Conservation (phyloP, 2,113 vertebrate species). For the Mastomys coucha region DNA sequence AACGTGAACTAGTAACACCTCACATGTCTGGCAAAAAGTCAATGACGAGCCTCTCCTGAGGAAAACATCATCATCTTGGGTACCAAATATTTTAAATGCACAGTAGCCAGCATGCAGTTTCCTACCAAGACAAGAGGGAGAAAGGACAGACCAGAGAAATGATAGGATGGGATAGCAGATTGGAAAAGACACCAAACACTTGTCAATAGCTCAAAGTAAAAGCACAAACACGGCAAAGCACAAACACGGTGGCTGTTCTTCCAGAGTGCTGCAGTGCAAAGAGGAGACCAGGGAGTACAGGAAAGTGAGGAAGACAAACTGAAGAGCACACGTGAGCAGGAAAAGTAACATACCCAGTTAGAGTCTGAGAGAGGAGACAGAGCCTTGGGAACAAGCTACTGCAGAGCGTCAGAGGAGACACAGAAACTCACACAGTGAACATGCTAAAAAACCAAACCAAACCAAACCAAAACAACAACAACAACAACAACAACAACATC, state of each 20-base stretch:
- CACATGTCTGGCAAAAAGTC: neutral
- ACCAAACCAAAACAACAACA: neutral
- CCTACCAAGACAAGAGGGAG: neutral
- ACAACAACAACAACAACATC: neutral
- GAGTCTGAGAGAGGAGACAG: neutral
- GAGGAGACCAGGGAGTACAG: neutral
- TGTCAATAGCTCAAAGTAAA: neutral
- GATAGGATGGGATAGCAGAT: no score
- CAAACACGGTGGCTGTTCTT: neutral
- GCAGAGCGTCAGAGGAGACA: neutral
- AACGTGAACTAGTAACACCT: neutral
- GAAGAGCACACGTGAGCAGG: neutral
- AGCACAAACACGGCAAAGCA: neutral
- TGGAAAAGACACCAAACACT: neutral
- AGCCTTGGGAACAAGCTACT: accelerated
- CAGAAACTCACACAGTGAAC: neutral
- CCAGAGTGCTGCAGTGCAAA: neutral
- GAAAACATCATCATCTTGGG: neutral
- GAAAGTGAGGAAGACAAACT: neutral
- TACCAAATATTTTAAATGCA: neutral
- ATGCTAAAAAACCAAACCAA: no score
- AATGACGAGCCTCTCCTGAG: neutral
- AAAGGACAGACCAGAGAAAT: neutral
- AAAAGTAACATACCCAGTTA: neutral
- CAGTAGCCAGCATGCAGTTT: neutral